Conservation (phyloP, 2,797 vertebrate genomes). For the Phalloptychus januarius region DNA sequence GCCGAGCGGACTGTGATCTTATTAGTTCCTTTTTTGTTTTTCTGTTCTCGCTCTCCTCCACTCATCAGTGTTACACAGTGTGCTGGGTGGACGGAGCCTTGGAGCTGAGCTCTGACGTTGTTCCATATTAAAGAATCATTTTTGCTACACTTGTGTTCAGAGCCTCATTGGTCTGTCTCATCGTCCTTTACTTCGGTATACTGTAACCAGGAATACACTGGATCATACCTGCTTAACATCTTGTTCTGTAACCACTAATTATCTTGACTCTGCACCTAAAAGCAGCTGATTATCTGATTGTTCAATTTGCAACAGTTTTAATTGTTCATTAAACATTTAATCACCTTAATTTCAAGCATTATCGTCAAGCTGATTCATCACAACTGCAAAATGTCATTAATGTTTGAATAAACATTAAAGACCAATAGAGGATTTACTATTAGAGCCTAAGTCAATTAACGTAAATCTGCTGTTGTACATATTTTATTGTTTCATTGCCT, state of each 20-base stretch:
- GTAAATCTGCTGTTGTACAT: background rate
- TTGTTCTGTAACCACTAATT: background rate
- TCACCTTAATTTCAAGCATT: background rate
- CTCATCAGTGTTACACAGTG: conserved; percentile 82
- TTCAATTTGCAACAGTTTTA: conserved; percentile 6
- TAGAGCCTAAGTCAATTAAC: background rate
- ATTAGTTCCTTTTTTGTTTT: conserved; percentile 61
- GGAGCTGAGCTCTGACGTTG: conserved; percentile 88
- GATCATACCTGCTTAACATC: background rate
- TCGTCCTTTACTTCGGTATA: background rate
- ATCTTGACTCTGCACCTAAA: conserved; percentile 1
- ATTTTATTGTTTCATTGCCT: background rate
- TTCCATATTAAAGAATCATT: conserved; percentile 86
- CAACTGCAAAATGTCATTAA: background rate
- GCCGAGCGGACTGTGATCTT: conserved; percentile 87
- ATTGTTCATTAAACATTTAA: conserved; percentile 1
- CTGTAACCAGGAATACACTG: background rate
- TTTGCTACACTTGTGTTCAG: conserved; percentile 71
- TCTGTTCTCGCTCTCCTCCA: conserved; percentile 72
- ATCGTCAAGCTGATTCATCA: background rate
- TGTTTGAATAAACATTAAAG: background rate
- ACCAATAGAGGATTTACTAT: background rate
- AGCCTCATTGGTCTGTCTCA: conserved; percentile 35
- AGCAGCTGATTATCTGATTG: conserved; percentile 2
- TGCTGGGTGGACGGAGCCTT: conserved; percentile 80